Evolutionary conservation across 2,797 vertebrate species (phyloP).

Genomic region (Diplodus puntazzo): DNA sequence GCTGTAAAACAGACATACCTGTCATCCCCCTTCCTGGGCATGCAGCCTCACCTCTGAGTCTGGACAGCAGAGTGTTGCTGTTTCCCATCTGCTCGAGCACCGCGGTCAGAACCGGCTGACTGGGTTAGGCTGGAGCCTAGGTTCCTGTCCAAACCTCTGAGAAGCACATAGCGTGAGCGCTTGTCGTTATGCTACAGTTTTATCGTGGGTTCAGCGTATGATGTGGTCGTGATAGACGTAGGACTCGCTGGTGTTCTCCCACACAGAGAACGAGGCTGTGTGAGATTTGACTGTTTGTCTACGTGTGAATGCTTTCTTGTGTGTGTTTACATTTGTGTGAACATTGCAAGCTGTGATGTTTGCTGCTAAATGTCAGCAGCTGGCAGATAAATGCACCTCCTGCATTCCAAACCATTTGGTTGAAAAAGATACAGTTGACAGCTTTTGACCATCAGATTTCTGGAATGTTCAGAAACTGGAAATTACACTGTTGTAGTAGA

Average conservation of each 20-base stretch:
- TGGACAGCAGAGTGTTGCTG: conserved; percentile 26
- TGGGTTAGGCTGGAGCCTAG: conserved; percentile 64
- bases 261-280: conserved; percentile 7
- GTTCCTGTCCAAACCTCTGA: conserved; percentile 59
- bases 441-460: conserved; percentile 4
- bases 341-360: conserved; percentile 50
- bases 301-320: conserved; percentile 38
- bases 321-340: conserved; percentile 54
- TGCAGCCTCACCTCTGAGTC: conserved; percentile 39
- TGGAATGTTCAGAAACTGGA: conserved; percentile 30
- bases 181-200: conserved; percentile 35
- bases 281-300: conserved; percentile 36
- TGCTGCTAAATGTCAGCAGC: conserved; percentile 62
- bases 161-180: conserved; percentile 38
- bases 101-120: conserved; percentile 53
- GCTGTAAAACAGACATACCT: conserved; percentile 16
- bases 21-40: conserved; percentile 19
- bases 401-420: conserved; percentile 42
- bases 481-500: conserved; percentile 5
- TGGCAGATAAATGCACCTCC: conserved; percentile 35
- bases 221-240: conserved; percentile 42
- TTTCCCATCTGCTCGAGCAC: conserved; percentile 44
- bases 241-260: conserved; percentile 26
- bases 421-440: conserved; percentile 40
- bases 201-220: conserved; percentile 18